Base-by-base conservation (phyloP, 1,140 invertebrate genomes). In the Orchesella cincta region DNA sequence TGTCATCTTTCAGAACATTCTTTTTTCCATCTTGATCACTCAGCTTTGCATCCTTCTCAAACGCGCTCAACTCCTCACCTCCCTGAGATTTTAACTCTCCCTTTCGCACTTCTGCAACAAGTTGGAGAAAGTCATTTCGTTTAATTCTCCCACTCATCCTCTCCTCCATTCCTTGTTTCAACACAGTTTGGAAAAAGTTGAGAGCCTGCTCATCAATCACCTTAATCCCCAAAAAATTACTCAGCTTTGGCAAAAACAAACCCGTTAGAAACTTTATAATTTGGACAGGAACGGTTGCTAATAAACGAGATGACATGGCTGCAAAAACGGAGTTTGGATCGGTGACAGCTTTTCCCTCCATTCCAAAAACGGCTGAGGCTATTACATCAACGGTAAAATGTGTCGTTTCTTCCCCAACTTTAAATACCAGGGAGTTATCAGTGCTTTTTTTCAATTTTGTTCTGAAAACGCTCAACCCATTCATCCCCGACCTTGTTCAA, bases 61-160 rank as follows among this genome's bases (percentile, higher is more conserved):
- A 62, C 23, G 3, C 26, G 23, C 54, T 62, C 54, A 62, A 28
- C 23, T 62, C 54, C 8, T 62, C 54, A 5, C 5, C 26, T 14
- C 54, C 26, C 3, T 18, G 5, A 12, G 23, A 5, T 16, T 5
- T 16, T 5, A 14, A 5, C 23, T 62, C 54, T 14, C 3, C 54
- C 23, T 26, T 62, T 26, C 23, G 29, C 26, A 29, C 62, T 31
- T 67, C 62, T 2, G 33, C 62, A 14, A 67, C 8, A 2, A 67
- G n/a, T n/a, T 67, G 62, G 1, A 67, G n/a, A 67, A 67, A 67
- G 31, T 67, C 62, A 31, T 31, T 67, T 31, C 62, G 23, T 33
- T 67, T 33, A 5, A 8, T n/a, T n/a, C n/a, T n/a, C n/a, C n/a
- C n/a, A n/a, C n/a, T n/a, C 31, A 1, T 8, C 62, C 8, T 33